Evolutionary conservation across 2,797 vertebrate species (phyloP).

Genomic region (Alauda arvensis): DNA sequence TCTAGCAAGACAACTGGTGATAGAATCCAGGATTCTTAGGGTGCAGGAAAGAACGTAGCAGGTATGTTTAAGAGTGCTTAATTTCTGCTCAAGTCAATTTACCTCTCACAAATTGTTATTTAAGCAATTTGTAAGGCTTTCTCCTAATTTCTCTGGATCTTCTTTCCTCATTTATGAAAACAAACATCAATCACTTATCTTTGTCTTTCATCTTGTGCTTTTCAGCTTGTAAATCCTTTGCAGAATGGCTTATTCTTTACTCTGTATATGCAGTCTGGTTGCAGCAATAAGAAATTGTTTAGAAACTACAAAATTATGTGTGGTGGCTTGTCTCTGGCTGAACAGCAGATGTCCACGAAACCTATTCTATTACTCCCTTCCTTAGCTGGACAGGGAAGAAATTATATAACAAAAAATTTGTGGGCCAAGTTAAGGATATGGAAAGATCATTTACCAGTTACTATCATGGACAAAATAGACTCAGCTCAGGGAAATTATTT

Average conservation of each 20-base stretch:
- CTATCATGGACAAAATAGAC: not conserved
- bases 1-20: not conserved
- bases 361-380: not conserved
- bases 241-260: not conserved
- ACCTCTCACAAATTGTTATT: not conserved
- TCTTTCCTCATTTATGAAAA: not conserved
- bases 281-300: not conserved
- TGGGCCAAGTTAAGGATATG: not conserved
- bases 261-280: not conserved
- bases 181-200: not conserved
- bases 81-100: not conserved
- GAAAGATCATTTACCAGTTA: not conserved
- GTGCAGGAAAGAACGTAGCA: not conserved
- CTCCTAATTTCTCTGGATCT: not conserved
- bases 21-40: accelerated
- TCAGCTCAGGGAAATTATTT: not conserved
- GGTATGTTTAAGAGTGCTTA: not conserved
- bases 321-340: not conserved
- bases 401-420: not conserved
- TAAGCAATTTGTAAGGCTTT: not conserved
- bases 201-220: not conserved
- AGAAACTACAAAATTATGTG: not conserved
- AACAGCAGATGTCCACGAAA: not conserved
- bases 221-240: not conserved
- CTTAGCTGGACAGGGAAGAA: not conserved